Evolutionary conservation across 2,888 invertebrate species (phyloP), one percentile per base, ranked within the genome.

Genomic region (Heliconius charithonia): DNA sequence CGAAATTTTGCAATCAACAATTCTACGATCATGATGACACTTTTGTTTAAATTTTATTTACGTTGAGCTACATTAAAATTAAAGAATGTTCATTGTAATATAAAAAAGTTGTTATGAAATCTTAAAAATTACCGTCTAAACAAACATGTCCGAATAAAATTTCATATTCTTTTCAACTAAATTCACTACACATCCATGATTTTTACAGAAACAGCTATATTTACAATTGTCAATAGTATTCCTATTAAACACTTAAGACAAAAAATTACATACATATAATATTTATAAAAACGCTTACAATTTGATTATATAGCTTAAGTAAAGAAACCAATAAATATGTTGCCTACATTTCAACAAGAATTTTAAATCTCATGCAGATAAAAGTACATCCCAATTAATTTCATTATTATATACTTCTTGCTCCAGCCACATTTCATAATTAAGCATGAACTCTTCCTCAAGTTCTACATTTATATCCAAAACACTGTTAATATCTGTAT

Each of bases 371-470:
- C 74, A 82, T 75, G 81, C 63, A 29, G 82, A 80, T 69, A 83
- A 66, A 72, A 83, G 76, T 71, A 83, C 82, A 74, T 83, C 83
- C 83, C 83, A 83, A 80, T 83, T 83, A 63, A 83, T 83, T 87
- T 97, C 96, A 87, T 97, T 97, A 88, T 97, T 97, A 91, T 98
- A 99, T 32, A 99, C 99, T 95, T 99, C 99, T 89, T 98, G 97
- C 85, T 99, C 98, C 79, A 99, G 95, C 99, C 99, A 99, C 27
- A 97, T 91, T 88, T 98, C 97, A 91, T 99, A 99, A 88, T 98
- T 97, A 80, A 97, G 97, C 91, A 98, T 98, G 88, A 99, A 99
- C 89, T 98, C 98, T 75, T 98, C 98, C 19, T 98, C 98, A 81
- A 99, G 95, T 87, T 99, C 98, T 78, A 97, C 92, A 79, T 96